Evolutionary conservation across 2,797 vertebrate genomes (phyloP).

Genomic region (Hozukius guyotensis): DNA sequence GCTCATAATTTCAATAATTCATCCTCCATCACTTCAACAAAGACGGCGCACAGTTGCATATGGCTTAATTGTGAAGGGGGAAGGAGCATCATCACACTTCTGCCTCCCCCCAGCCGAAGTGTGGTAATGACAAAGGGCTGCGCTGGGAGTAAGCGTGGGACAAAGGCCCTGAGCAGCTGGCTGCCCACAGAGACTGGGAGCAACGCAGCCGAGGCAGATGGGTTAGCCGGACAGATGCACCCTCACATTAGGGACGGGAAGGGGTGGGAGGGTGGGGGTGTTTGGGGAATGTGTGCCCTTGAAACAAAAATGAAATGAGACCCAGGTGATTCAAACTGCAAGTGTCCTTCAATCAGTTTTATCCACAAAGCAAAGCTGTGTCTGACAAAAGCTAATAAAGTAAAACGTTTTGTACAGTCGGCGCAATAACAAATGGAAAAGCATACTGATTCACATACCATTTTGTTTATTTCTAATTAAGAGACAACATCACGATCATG

Average conservation of each 20-base stretch:
- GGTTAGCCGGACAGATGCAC: constrained; percentile 71
- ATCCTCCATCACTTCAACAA: constrained; percentile 24
- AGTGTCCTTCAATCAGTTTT: constrained; percentile 7
- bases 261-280: neutral
- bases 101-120: constrained; percentile 37
- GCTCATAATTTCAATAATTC: neutral
- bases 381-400: neutral
- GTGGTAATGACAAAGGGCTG: constrained; percentile 69
- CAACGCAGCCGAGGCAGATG: constrained; percentile 69
- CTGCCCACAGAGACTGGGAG: constrained; percentile 65
- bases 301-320: constrained; percentile 35
- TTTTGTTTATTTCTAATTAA: constrained; percentile 1
- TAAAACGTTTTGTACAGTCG: neutral
- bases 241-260: constrained; percentile 31
- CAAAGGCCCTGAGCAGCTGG: constrained; percentile 81
- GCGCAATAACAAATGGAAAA: neutral
- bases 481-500: neutral
- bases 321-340: constrained; percentile 8
- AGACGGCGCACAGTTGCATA: constrained; percentile 28
- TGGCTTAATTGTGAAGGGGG: constrained; percentile 47
- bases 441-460: neutral
- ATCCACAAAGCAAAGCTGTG: neutral
- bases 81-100: constrained; percentile 47
- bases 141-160: constrained; percentile 63
- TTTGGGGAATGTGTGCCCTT: constrained; percentile 3